Conservation (phyloP, 2,797 vertebrate genomes). For the Chlorospingus flavigularis region DNA sequence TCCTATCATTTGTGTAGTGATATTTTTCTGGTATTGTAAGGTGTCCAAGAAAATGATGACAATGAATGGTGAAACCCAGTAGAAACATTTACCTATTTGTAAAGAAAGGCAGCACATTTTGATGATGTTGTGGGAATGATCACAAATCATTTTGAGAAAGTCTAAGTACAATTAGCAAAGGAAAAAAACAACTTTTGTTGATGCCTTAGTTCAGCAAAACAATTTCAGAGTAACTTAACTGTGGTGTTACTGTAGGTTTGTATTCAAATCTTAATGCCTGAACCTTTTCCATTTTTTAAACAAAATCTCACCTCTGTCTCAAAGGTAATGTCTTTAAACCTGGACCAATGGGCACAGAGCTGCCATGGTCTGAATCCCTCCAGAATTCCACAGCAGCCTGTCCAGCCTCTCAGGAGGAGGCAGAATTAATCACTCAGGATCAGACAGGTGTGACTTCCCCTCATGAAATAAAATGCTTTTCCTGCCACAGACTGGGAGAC, state of each 20-base stretch:
- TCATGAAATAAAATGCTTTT: neutral
- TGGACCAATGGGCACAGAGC: neutral
- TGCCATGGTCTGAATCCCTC: neutral
- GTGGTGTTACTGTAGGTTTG: neutral
- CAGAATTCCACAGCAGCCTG: neutral
- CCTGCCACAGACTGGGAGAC: neutral
- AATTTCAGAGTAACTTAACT: neutral
- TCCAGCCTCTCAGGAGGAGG: neutral
- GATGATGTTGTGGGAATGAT: neutral
- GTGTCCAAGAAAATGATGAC: neutral
- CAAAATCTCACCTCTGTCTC: neutral
- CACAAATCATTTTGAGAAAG: neutral
- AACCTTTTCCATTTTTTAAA: neutral
- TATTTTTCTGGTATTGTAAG: neutral
- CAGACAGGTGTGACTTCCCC: neutral
- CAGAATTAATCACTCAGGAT: neutral
- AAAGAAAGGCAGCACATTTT: neutral
- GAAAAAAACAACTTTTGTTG: neutral
- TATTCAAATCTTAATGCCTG: neutral
- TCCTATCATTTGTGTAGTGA: neutral
- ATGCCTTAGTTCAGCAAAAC: neutral
- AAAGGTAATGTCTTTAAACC: neutral
- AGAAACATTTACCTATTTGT: neutral
- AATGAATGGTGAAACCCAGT: neutral
- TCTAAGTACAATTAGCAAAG: neutral